phyloP scores from a whole-genome alignment of 2,797 vertebrate species.

The Balearica regulorum region DNA sequence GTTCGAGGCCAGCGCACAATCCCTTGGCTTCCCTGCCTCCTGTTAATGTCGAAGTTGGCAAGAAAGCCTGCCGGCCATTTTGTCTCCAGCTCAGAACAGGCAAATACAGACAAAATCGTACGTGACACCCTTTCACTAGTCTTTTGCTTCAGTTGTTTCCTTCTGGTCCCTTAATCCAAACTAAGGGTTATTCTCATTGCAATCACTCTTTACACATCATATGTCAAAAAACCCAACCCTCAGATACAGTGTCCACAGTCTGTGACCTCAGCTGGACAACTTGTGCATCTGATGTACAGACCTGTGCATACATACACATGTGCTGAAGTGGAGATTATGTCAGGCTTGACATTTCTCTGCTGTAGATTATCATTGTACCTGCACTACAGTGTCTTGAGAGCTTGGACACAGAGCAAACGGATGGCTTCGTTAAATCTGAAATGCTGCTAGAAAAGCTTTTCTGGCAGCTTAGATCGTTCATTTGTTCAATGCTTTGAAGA shows the following conservation, averaged over 20 bases:
- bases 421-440: not conserved
- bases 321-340: not conserved
- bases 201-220: not conserved
- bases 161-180: not conserved
- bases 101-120: not conserved
- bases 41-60: not conserved
- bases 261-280: not conserved
- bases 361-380: not conserved
- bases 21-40: not conserved
- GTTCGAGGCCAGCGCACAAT: accelerated
- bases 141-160: not conserved
- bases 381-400: not conserved
- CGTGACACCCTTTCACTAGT: accelerated
- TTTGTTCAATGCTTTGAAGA: not conserved
- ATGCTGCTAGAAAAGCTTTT: not conserved
- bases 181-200: not conserved
- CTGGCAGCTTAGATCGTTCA: not conserved
- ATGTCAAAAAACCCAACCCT: accelerated
- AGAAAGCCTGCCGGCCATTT: not conserved
- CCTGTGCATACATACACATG: accelerated
- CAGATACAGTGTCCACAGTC: not conserved
- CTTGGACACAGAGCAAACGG: not conserved
- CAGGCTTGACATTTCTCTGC: not conserved
- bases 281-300: not conserved
- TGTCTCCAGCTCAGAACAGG: not conserved